These are phyloP conservation scores for Alcedo atthis DNA, from an alignment of 2,797 vertebrate genomes.

Conservation along the genomic window DNA sequence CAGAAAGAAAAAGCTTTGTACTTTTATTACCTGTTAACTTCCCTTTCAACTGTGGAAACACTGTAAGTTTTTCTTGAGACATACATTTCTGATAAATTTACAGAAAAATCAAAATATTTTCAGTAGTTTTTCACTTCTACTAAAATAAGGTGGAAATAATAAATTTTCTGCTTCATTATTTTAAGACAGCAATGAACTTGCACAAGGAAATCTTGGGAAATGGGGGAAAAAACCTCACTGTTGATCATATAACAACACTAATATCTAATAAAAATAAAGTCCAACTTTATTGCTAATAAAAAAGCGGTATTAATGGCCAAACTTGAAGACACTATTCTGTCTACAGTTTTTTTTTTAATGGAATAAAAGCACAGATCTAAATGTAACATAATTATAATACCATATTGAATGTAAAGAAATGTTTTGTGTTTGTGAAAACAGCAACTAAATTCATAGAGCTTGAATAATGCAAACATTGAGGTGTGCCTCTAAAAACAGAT, in stretches of 20 bases:
- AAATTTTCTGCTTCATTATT: background rate
- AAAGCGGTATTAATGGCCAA: background rate
- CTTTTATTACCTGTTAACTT: background rate
- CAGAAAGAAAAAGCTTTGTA: background rate
- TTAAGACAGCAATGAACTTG: background rate
- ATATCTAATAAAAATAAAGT: background rate
- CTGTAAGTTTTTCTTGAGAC: background rate
- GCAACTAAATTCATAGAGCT: background rate
- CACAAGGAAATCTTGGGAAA: background rate
- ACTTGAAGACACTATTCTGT: accelerated
- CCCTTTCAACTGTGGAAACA: background rate
- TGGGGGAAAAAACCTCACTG: accelerated
- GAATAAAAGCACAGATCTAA: background rate
- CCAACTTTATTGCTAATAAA: accelerated
- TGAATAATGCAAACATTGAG: background rate
- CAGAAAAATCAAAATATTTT: background rate
- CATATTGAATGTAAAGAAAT: background rate
- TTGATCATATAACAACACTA: background rate
- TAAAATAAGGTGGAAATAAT: background rate
- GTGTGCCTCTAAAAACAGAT: background rate
- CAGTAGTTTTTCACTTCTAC: background rate
- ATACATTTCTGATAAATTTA: background rate
- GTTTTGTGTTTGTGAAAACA: background rate
- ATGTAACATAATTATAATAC: background rate
- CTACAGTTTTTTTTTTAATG: background rate